These are phyloP conservation scores for Isurus oxyrinchus DNA, from an alignment of 2,113 vertebrate species.

Conservation along the genomic window DNA sequence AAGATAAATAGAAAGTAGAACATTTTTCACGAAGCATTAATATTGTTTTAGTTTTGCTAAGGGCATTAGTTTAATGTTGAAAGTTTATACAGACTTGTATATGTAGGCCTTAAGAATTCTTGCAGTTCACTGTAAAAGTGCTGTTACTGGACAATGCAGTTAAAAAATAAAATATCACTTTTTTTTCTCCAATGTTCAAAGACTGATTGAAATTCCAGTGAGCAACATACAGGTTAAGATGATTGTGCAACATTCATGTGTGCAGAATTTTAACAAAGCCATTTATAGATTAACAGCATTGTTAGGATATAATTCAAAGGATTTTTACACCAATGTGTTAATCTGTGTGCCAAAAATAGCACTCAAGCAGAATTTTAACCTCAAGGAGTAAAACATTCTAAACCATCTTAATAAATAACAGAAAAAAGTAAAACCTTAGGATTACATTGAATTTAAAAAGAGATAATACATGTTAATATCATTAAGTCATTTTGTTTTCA, in stretches of 20 bases:
- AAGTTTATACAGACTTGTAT: not conserved
- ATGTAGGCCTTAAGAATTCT: not conserved
- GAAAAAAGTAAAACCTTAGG: not conserved
- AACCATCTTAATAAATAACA: not conserved
- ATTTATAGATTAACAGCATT: not conserved
- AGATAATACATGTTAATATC: not conserved
- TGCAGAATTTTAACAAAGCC: not conserved
- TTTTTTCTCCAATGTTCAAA: not conserved
- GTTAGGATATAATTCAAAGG: not conserved
- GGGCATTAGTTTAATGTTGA: not conserved
- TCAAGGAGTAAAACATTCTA: not conserved
- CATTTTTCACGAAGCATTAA: not conserved
- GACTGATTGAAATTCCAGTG: not conserved
- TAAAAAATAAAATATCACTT: not conserved
- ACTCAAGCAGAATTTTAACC: not conserved
- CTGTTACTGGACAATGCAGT: not conserved
- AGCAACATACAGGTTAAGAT: not conserved
- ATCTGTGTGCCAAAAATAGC: not conserved
- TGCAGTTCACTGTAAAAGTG: conserved; percentile 1
- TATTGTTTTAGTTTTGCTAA: not conserved
- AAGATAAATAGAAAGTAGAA: conserved; percentile 12
- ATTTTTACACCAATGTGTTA: not conserved
- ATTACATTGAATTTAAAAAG: not conserved
- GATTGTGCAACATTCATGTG: not conserved
- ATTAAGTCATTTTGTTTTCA: not conserved